These are phyloP conservation scores for Orchesella cincta DNA, from an alignment of 1,140 invertebrate genomes.

Conservation along the genomic window DNA sequence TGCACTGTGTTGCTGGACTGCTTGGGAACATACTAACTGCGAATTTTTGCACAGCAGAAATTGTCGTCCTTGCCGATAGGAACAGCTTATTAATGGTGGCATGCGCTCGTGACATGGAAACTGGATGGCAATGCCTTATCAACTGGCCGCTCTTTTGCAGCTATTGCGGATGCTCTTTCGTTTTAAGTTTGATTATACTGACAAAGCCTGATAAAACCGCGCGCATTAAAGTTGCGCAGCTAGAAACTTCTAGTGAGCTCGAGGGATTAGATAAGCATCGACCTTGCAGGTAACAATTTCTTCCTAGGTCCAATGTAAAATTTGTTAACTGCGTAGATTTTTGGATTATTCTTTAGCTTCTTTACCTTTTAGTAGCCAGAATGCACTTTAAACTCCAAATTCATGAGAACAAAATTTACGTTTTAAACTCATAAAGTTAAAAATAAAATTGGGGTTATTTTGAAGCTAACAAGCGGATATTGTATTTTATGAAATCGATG, in stretches of 20 bases:
- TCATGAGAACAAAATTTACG: no score
- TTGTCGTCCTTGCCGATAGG: neutral
- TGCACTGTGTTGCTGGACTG: constrained; percentile 2
- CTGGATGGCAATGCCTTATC: constrained; percentile 2
- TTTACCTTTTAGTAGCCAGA: no score
- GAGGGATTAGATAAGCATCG: neutral
- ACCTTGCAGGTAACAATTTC: constrained; percentile 17
- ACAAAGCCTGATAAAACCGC: neutral
- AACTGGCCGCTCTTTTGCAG: constrained; percentile 8
- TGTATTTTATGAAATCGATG: no score
- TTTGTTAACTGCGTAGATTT: no score
- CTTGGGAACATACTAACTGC: constrained; percentile 6
- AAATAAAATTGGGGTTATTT: no score
- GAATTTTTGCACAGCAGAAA: neutral
- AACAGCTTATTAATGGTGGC: neutral
- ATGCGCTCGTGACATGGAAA: constrained; percentile 14
- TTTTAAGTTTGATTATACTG: constrained; percentile 1
- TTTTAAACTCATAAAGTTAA: no score
- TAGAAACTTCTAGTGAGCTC: neutral
- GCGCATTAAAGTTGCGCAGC: neutral
- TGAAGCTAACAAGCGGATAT: no score
- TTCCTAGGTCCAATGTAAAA: no score
- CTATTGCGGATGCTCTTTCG: constrained; percentile 4
- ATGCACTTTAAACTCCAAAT: no score
- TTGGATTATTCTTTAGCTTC: no score